These are phyloP conservation scores for Pica pica DNA, from an alignment of 2,113 vertebrate genomes.

Conservation along the genomic window DNA sequence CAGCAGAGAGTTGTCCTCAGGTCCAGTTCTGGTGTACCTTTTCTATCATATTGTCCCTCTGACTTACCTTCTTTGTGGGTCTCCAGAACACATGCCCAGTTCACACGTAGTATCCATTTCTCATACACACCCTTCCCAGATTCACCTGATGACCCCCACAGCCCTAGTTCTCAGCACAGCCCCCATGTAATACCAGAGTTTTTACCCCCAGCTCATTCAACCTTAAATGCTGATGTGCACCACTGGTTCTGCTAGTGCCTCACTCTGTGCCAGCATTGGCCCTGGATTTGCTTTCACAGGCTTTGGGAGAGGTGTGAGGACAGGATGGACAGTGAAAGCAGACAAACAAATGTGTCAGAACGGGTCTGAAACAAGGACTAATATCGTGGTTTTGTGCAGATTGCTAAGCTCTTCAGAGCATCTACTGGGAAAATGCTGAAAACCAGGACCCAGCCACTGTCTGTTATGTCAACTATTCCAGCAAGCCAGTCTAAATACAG, in stretches of 20 bases:
- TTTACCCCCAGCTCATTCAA: background rate
- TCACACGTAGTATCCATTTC: background rate
- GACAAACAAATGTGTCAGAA: background rate
- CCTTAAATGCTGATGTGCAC: background rate
- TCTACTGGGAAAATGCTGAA: background rate
- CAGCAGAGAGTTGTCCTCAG: background rate
- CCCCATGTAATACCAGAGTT: background rate
- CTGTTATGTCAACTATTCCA: background rate
- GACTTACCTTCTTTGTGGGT: background rate
- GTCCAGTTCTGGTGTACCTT: background rate
- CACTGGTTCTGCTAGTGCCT: background rate
- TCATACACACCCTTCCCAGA: background rate
- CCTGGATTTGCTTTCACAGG: background rate
- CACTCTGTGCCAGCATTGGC: accelerated
- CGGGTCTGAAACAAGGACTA: background rate
- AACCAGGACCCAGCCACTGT: background rate
- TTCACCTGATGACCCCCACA: background rate
- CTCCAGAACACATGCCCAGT: background rate
- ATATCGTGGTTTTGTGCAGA: background rate
- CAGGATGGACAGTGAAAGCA: background rate
- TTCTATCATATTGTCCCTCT: background rate
- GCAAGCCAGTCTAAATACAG: background rate
- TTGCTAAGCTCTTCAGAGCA: background rate
- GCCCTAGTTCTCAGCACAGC: background rate
- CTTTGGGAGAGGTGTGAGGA: background rate